These are phyloP conservation scores for Gari tellinella DNA, from an alignment of 2,888 invertebrate species.

Conservation along the genomic window DNA sequence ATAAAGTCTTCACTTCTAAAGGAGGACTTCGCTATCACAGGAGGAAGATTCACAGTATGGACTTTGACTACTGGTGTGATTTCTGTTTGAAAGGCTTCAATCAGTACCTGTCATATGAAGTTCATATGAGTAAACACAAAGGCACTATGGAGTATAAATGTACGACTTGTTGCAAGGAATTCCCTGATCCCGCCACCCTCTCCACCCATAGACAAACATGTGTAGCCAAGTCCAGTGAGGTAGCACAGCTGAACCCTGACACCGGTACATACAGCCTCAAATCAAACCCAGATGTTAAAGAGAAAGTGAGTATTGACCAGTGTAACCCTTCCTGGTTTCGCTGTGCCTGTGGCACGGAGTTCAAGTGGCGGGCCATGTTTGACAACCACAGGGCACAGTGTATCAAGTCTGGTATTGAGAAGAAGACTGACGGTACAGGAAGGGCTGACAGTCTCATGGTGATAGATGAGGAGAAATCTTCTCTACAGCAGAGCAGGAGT, in stretches of 20 bases:
- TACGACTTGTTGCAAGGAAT: slow-evolving; percentile 46
- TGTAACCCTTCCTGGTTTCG: slow-evolving; percentile 39
- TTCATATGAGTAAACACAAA: slow-evolving; percentile 51
- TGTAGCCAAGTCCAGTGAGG: slow-evolving; percentile 1
- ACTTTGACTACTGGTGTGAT: slow-evolving; percentile 52
- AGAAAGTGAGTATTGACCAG: slow-evolving; percentile 42
- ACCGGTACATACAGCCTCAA: slow-evolving; percentile 38
- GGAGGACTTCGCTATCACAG: slow-evolving; percentile 55
- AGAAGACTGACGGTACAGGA: neutral
- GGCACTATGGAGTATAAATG: slow-evolving; percentile 37
- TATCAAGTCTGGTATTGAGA: neutral
- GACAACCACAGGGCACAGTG: slow-evolving; percentile 43
- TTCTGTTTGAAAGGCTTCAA: slow-evolving; percentile 57
- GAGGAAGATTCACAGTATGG: slow-evolving; percentile 40
- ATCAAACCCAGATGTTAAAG: slow-evolving; percentile 33
- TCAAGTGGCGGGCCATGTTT: slow-evolving; percentile 38
- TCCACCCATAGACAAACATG: slow-evolving; percentile 49
- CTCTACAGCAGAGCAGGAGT: too few species aligned
- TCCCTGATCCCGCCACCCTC: slow-evolving; percentile 39
- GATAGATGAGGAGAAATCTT: too few species aligned
- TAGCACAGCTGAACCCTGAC: slow-evolving; percentile 32
- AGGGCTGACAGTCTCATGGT: too few species aligned
- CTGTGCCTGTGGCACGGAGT: slow-evolving; percentile 52
- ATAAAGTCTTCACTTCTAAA: slow-evolving; percentile 55
- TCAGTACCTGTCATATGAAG: slow-evolving; percentile 34